phyloP scores from a whole-genome alignment of 64 coral and sea anemone species.

The Astreopora myriophthalma region DNA sequence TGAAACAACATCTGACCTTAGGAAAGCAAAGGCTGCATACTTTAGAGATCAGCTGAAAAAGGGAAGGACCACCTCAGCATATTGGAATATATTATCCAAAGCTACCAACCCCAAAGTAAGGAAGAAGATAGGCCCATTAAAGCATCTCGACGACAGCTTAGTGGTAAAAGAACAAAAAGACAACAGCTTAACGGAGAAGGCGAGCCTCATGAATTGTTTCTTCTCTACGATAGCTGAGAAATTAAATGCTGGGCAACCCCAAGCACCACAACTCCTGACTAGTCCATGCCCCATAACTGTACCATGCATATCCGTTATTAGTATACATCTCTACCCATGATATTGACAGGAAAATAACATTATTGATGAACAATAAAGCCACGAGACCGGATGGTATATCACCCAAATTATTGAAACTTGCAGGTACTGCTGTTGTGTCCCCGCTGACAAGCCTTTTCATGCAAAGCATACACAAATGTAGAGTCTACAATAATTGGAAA shows the following conservation, averaged over 20 bases:
- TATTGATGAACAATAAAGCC: neutral
- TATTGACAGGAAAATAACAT: conserved; percentile 25
- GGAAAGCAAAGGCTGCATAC: conserved; percentile 10
- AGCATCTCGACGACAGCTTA: conserved; percentile 4
- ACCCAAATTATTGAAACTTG: neutral
- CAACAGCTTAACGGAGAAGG: neutral
- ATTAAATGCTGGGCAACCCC: conserved; percentile 2
- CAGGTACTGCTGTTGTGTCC: neutral
- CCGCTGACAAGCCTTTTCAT: neutral
- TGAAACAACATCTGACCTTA: conserved; percentile 17
- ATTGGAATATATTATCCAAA: conserved; percentile 14
- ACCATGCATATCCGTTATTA: neutral
- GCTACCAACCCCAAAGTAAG: conserved; percentile 5
- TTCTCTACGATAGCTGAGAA: conserved; percentile 14
- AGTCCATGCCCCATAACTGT: conserved; percentile 7
- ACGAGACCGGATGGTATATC: neutral
- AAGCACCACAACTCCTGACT: conserved; percentile 1
- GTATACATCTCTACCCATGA: neutral
- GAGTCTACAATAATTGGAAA: neutral
- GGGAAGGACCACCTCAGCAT: neutral
- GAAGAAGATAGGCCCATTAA: conserved; percentile 21
- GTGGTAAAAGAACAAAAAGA: neutral
- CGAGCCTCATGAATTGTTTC: conserved; percentile 2
- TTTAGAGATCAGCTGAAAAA: neutral
- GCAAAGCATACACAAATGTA: neutral